These are phyloP conservation scores for Trichonephila clavata DNA, from an alignment of 1,140 invertebrate species.

Conservation along the genomic window DNA sequence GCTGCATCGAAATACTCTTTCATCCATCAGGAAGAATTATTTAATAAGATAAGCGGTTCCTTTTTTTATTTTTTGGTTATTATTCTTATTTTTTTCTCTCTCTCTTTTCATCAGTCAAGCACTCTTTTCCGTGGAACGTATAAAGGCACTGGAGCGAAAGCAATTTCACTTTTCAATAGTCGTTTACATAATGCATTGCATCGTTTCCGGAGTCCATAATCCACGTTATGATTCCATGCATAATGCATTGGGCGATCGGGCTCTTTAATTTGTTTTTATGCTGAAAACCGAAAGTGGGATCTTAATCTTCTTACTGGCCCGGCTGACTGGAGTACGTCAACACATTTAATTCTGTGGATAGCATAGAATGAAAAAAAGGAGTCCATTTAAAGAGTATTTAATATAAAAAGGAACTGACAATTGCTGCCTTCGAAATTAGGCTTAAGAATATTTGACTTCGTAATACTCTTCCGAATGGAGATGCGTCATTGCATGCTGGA, in stretches of 20 bases:
- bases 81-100: not conserved
- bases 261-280: conserved; percentile 75
- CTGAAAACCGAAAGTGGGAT: conserved; percentile 47
- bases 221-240: conserved; percentile 74
- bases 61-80: conserved; percentile 39
- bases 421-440: not conserved
- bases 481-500: not conserved
- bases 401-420: conserved; percentile 8
- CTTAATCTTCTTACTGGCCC: conserved; percentile 59
- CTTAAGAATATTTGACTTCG: not conserved
- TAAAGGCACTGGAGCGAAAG: conserved; percentile 65
- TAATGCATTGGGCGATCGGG: conserved; percentile 57
- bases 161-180: conserved; percentile 76
- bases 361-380: not conserved
- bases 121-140: conserved; percentile 31
- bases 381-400: conserved; percentile 21
- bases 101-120: conserved; percentile 44
- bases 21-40: conserved; percentile 73
- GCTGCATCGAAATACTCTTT: conserved; percentile 52
- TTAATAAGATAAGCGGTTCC: conserved; percentile 70
- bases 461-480: not conserved
- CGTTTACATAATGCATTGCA: conserved; percentile 74
- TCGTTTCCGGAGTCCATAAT: conserved; percentile 74
- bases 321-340: conserved; percentile 1
- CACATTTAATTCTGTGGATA: conserved; percentile 31